phyloP scores from a whole-genome alignment of 1,140 invertebrate genomes.

The Drosophila biarmipes region DNA sequence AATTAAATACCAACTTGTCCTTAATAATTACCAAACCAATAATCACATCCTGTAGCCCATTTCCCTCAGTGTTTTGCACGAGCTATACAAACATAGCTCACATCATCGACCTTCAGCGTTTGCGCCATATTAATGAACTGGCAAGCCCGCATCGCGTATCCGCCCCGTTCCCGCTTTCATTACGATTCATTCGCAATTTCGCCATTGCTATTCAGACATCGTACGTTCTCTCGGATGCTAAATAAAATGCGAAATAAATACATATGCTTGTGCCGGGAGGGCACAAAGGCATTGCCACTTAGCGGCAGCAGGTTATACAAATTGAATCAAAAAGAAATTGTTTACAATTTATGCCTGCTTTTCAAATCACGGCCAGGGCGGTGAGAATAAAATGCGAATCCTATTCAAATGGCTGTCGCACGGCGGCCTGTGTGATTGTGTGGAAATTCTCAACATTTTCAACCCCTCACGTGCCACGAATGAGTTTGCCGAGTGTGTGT shows the following conservation, averaged over 20 bases:
- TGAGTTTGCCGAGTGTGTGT: constrained; percentile 57
- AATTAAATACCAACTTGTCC: not conserved
- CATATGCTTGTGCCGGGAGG: not conserved
- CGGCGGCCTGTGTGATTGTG: constrained; percentile 31
- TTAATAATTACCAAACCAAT: not conserved
- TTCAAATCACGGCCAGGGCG: constrained; percentile 39
- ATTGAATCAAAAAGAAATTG: constrained; percentile 59
- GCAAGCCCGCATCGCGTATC: constrained; percentile 35
- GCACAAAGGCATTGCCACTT: constrained; percentile 40
- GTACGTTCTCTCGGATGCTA: constrained; percentile 17
- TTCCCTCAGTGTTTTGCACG: not conserved
- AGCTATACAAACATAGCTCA: constrained; percentile 6
- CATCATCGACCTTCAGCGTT: constrained; percentile 48
- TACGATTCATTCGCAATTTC: constrained; percentile 70
- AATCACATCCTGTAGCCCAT: not conserved
- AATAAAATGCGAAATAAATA: constrained; percentile 32
- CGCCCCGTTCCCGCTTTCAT: constrained; percentile 55
- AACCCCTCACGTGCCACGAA: constrained; percentile 76
- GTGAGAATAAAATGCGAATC: constrained; percentile 57
- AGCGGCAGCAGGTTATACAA: constrained; percentile 40
- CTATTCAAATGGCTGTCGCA: constrained; percentile 38
- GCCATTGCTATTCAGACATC: constrained; percentile 70
- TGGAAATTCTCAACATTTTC: constrained; percentile 68
- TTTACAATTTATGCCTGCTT: constrained; percentile 68
- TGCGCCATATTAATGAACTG: constrained; percentile 56